Percentiles rank a stretch among this genome's conserved stretches.
These are phyloP conservation scores for Leuciscus waleckii DNA, from an alignment of 2,797 vertebrate genomes.

Conservation along the genomic window DNA sequence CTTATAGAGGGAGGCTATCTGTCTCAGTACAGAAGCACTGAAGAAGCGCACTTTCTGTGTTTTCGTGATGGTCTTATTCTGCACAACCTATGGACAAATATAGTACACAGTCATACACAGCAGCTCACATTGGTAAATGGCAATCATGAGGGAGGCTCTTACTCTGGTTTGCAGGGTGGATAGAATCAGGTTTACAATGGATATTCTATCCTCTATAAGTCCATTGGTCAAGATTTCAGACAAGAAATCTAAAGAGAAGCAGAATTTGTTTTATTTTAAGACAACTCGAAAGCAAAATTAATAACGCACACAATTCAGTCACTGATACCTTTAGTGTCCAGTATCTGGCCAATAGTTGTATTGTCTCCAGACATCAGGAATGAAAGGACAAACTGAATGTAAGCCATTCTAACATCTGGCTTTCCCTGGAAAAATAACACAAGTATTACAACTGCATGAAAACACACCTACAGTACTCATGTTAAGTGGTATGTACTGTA, in stretches of 20 bases:
- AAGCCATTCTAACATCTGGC: constrained; percentile 89
- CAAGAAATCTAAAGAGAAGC: constrained; percentile 83
- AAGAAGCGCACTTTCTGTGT: constrained; percentile 97
- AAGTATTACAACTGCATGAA: neutral
- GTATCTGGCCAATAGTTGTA: constrained; percentile 81
- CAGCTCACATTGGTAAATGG: neutral
- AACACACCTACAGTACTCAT: neutral
- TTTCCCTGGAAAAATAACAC: constrained; percentile 77
- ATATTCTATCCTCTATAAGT: constrained; percentile 91
- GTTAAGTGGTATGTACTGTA: too few species aligned
- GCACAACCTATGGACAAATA: constrained; percentile 82
- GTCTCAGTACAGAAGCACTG: constrained; percentile 81
- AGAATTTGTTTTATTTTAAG: neutral
- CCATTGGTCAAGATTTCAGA: constrained; percentile 87
- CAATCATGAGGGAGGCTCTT: constrained; percentile 35
- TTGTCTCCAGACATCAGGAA: constrained; percentile 91
- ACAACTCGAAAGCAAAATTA: neutral
- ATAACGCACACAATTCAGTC: neutral
- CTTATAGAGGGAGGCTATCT: constrained; percentile 87
- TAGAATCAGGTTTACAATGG: constrained; percentile 87
- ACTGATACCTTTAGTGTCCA: constrained; percentile 90
- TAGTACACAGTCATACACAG: neutral
- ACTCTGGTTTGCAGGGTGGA: constrained; percentile 90
- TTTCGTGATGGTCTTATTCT: constrained; percentile 89
- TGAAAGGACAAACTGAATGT: constrained; percentile 90